Evolutionary conservation across 2,888 invertebrate genomes (phyloP).

Genomic region (Oxycera nigricornis): DNA sequence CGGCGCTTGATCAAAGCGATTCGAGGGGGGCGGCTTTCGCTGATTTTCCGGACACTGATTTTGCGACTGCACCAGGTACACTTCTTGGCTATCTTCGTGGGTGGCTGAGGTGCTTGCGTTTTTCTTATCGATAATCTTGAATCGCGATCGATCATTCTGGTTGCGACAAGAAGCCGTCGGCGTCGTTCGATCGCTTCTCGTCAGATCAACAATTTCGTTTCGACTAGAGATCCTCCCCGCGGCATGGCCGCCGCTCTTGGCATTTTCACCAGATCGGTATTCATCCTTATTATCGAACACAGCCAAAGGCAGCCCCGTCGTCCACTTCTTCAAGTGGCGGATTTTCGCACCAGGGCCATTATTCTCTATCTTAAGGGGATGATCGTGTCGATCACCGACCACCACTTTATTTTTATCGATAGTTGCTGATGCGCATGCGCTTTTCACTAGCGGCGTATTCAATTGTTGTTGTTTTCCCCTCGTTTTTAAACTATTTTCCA

Average conservation of each 20-base stretch:
- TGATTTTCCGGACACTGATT: constrained; percentile 34
- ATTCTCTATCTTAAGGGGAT: not conserved
- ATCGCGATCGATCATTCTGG: constrained; percentile 43
- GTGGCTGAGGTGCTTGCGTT: constrained; percentile 33
- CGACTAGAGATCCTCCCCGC: constrained; percentile 42
- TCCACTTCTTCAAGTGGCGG: constrained; percentile 12
- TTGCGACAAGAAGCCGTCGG: constrained; percentile 31
- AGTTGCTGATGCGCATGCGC: constrained; percentile 37
- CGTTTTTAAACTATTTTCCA: constrained; percentile 20
- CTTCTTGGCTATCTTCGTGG: constrained; percentile 41
- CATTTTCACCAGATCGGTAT: not conserved
- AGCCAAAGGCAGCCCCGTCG: not conserved
- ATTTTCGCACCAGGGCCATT: not conserved
- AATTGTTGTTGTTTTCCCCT: not conserved
- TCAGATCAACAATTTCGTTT: constrained; percentile 45
- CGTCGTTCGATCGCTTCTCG: constrained; percentile 30
- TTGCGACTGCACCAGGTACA: not conserved
- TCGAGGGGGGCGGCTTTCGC: constrained; percentile 1
- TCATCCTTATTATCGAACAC: constrained; percentile 15
- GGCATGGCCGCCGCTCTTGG: constrained; percentile 4
- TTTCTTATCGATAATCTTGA: constrained; percentile 41
- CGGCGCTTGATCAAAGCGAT: constrained; percentile 11
- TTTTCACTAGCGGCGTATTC: not conserved
- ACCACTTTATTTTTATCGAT: constrained; percentile 43
- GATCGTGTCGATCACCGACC: not conserved